Evolutionary conservation across 2,888 invertebrate species (phyloP).

Genomic region (Scaptomyza tumidula): DNA sequence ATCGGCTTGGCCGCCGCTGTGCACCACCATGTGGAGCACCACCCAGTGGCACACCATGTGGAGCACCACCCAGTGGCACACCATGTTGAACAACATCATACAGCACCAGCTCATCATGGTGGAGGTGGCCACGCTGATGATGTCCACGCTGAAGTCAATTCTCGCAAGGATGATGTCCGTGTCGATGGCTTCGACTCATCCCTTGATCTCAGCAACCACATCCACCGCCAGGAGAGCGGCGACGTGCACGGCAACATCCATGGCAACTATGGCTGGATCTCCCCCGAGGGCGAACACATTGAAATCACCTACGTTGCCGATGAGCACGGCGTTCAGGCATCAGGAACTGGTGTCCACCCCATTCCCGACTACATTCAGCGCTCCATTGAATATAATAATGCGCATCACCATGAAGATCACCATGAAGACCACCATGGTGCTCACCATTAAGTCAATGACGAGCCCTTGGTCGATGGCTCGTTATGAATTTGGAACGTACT

Average conservation of each 20-base stretch:
- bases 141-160: constrained; percentile 32
- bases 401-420: constrained; percentile 17
- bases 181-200: constrained; percentile 73
- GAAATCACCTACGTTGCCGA: constrained; percentile 75
- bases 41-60: constrained; percentile 26
- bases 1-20: constrained; percentile 60
- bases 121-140: constrained; percentile 20
- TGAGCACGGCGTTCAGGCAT: constrained; percentile 79
- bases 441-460: constrained; percentile 32
- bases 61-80: constrained; percentile 24
- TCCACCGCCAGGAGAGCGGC: constrained; percentile 57
- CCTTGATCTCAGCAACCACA: constrained; percentile 74
- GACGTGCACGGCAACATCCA: constrained; percentile 78
- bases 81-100: constrained; percentile 11
- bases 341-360: constrained; percentile 25
- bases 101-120: constrained; percentile 23
- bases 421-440: not conserved
- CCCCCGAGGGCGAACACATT: constrained; percentile 78
- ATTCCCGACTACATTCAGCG: constrained; percentile 41
- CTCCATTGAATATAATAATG: constrained; percentile 24
- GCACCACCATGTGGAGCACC: constrained; percentile 26
- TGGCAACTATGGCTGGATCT: constrained; percentile 73
- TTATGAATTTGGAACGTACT: constrained; percentile 32
- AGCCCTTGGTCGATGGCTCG: not conserved
- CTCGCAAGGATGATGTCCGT: constrained; percentile 61